These are phyloP conservation scores for Mobula hypostoma DNA, from an alignment of 2,113 vertebrate species.

Conservation along the genomic window DNA sequence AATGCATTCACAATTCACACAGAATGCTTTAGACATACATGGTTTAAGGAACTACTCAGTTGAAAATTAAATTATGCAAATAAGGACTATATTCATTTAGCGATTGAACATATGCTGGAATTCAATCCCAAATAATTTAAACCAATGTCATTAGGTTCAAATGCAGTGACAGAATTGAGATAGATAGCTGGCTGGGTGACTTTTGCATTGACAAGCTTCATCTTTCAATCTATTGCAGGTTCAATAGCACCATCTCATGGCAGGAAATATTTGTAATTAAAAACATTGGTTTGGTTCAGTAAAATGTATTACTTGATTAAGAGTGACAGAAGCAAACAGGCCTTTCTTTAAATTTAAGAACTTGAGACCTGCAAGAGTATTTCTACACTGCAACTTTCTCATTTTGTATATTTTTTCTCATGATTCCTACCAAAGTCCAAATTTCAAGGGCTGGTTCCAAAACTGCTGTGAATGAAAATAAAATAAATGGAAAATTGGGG, in stretches of 20 bases:
- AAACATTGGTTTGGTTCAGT: not conserved
- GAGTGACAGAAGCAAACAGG: not conserved
- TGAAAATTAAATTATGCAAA: too few species aligned
- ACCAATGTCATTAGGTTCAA: not conserved
- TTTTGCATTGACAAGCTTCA: not conserved
- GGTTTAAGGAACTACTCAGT: too few species aligned
- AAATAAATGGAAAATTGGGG: not conserved
- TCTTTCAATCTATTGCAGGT: not conserved
- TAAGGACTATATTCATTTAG: too few species aligned
- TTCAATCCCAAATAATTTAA: too few species aligned
- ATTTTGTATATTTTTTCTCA: not conserved
- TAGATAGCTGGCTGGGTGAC: not conserved
- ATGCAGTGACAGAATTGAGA: not conserved
- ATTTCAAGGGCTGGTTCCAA: not conserved
- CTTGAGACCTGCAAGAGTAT: not conserved
- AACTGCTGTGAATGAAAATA: too few species aligned
- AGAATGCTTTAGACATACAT: too few species aligned
- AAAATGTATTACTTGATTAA: not conserved
- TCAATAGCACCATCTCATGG: slow-evolving; percentile 1
- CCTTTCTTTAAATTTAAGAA: not conserved
- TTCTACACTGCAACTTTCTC: not conserved
- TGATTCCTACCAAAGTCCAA: not conserved
- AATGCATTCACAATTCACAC: too few species aligned
- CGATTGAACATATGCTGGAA: too few species aligned
- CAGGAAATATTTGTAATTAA: not conserved